phyloP scores from a whole-genome alignment of 2,797 vertebrate genomes.

The Furcifer pardalis region DNA sequence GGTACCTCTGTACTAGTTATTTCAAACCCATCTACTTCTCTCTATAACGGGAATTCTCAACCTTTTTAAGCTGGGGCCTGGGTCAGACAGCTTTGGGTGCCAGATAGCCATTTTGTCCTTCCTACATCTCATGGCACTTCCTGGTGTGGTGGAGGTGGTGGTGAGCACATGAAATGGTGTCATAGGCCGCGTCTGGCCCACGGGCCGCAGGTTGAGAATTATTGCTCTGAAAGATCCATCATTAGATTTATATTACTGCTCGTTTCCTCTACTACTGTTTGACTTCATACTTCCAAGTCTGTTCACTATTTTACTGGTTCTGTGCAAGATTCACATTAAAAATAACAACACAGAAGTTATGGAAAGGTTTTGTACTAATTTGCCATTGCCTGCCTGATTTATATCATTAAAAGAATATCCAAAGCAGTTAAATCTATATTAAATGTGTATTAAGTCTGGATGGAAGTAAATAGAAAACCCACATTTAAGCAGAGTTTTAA shows the following conservation, averaged over 20 bases:
- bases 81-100: no score
- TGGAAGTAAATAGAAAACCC: not conserved
- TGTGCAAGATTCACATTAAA: not conserved
- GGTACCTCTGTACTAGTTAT: not conserved
- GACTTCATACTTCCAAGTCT: not conserved
- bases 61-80: no score
- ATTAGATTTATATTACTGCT: not conserved
- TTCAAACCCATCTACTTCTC: not conserved
- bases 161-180: no score
- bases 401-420: not conserved
- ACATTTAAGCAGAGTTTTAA: no score
- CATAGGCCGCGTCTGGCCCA: no score
- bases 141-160: no score
- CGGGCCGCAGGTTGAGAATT: no score
- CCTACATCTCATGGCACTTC: no score
- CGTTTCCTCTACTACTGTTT: not conserved
- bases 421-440: not conserved
- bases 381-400: not conserved
- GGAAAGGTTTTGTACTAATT: not conserved
- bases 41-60: no score
- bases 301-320: no score
- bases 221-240: no score
- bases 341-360: not conserved
- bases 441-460: not conserved
- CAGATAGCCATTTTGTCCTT: no score